Evolutionary conservation across 2,888 invertebrate genomes (phyloP), one percentile per base, ranked within the genome.

Genomic region (Mythimna loreyi): DNA sequence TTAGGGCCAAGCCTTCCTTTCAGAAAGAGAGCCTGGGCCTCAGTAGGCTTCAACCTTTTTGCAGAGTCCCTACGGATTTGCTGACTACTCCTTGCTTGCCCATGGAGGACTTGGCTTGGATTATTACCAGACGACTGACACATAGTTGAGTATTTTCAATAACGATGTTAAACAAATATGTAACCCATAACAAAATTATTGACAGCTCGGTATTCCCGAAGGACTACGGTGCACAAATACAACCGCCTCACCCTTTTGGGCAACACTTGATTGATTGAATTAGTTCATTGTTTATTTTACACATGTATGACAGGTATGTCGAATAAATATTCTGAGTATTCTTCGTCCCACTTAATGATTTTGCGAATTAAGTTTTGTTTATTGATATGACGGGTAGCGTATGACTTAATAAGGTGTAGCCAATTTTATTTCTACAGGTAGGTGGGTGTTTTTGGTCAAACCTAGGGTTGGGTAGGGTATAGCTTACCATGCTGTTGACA

Each of bases 161-260:
- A 16, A 75, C 30, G 43, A n/a, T 58, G 11, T 47, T 28, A 33
- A 57, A 58, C 55, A 75, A 74, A 75, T 74, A 40, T 19, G 16
- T 40, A 69, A 45, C n/a, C 36, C 11, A 16, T 47, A 57, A 61
- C 30, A 57, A 23, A 36, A 49, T 62, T 62, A 69, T 62, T 69
- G 75, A 61, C 60, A 68, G 55, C 11, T 55, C 36, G 21, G 8
- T n/a, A 58, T 49, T 55, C 70, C 70, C 43, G 19, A n/a, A 53
- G 49, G 70, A 49, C 49, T 53, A 23, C 13, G 49, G 23, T 58
- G 57, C 25, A 70, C 59, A 76, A 71, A 77, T 71, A 77, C 45
- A 62, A 40, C 43, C 5, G 25, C 33, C 50, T 52, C 49, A 71
- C 55, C 58, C 43, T 71, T 53, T 43, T 13, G 33, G 21, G n/a